Evolutionary conservation across 2,888 invertebrate genomes (phyloP).

Genomic region (Scaptomyza reducta): DNA sequence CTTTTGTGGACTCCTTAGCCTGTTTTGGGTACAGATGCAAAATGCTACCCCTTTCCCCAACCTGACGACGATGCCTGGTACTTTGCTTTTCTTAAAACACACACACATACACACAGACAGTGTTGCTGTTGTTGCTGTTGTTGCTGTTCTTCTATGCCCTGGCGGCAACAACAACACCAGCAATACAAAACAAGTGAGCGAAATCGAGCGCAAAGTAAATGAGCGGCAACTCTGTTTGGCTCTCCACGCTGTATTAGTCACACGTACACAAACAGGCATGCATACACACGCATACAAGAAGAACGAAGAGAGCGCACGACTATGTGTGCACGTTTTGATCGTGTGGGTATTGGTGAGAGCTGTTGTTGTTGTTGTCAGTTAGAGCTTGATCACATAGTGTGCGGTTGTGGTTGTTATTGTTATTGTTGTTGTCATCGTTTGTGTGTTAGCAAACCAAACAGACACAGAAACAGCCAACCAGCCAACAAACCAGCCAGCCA

Average conservation of each 20-base stretch:
- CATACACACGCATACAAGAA: constrained; percentile 18
- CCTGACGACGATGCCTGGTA: constrained; percentile 47
- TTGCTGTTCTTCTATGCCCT: constrained; percentile 48
- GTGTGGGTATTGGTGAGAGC: constrained; percentile 32
- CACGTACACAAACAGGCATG: constrained; percentile 20
- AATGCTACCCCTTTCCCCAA: constrained; percentile 27
- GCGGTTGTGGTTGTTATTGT: constrained; percentile 23
- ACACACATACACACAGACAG: constrained; percentile 9
- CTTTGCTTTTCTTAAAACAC: constrained; percentile 50
- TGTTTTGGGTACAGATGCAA: constrained; percentile 58
- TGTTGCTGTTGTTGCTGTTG: constrained; percentile 13
- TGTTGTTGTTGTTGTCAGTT: constrained; percentile 34
- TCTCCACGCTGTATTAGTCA: constrained; percentile 56
- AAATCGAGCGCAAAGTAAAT: constrained; percentile 64
- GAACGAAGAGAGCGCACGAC: constrained; percentile 43
- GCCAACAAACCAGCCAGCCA: constrained; percentile 22
- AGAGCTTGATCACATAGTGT: constrained; percentile 41
- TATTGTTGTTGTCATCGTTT: constrained; percentile 43
- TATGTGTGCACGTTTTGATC: constrained; percentile 15
- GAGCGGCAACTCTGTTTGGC: constrained; percentile 44
- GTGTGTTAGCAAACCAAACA: constrained; percentile 60
- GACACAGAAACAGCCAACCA: constrained; percentile 8
- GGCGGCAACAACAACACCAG: constrained; percentile 26
- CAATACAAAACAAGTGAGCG: constrained; percentile 49
- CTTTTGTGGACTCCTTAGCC: constrained; percentile 48